A percentile compares a stretch with the other conserved stretches of the same genome.
Conservation (phyloP, 2,797 vertebrate species). For the Pipistrellus pygmaeus region DNA sequence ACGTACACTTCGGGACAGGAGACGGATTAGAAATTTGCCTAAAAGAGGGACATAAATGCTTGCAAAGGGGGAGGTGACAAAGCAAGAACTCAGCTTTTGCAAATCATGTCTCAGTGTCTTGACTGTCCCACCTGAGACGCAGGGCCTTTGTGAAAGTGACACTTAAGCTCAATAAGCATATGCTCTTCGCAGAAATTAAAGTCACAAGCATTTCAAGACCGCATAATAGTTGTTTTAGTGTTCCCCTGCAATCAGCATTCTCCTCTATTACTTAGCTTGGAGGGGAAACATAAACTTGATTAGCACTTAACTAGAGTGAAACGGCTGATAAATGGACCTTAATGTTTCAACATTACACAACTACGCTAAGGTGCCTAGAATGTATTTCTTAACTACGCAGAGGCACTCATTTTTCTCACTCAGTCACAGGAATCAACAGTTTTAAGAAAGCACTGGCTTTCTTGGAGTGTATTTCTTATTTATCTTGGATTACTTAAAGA, state of each 20-base stretch:
- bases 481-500: slow-evolving; percentile 65
- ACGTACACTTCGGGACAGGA: not conserved
- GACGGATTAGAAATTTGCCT: slow-evolving; percentile 2
- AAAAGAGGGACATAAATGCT: not conserved
- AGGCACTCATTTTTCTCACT: slow-evolving; percentile 72
- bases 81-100: slow-evolving; percentile 15
- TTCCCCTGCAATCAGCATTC: slow-evolving; percentile 45
- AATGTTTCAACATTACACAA: slow-evolving; percentile 65
- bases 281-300: slow-evolving; percentile 73
- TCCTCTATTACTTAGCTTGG: slow-evolving; percentile 33
- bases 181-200: slow-evolving; percentile 65
- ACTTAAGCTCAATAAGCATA: slow-evolving; percentile 63
- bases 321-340: slow-evolving; percentile 68
- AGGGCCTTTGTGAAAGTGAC: slow-evolving; percentile 49
- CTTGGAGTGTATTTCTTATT: slow-evolving; percentile 62
- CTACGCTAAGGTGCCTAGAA: slow-evolving; percentile 45
- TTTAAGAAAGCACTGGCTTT: slow-evolving; percentile 39
- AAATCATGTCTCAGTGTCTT: slow-evolving; percentile 57
- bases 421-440: slow-evolving; percentile 66
- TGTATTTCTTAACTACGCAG: slow-evolving; percentile 65
- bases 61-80: slow-evolving; percentile 13
- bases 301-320: slow-evolving; percentile 69
- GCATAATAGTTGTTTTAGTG: slow-evolving; percentile 12
- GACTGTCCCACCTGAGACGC: slow-evolving; percentile 22
- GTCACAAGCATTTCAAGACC: slow-evolving; percentile 44